Conservation (phyloP, 1,140 invertebrate species). For the Anastrepha ludens region DNA sequence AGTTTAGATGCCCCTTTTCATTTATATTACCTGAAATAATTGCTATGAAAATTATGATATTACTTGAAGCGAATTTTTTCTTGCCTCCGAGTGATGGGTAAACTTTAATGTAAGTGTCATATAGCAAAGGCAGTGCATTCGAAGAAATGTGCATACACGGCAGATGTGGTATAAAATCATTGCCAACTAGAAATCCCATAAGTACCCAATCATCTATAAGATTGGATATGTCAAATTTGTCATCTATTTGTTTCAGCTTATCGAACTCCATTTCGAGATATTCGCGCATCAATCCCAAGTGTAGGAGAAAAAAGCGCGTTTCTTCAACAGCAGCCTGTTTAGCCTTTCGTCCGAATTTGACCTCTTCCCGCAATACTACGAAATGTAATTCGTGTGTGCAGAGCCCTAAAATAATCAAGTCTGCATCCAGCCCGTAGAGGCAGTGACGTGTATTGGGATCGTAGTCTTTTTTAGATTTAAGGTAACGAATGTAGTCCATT, state of each 20-base stretch:
- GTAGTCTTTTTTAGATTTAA: slow-evolving; percentile 87
- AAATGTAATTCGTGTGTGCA: slow-evolving; percentile 97
- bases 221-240: slow-evolving; percentile 88
- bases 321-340: slow-evolving; percentile 85
- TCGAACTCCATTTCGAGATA: slow-evolving; percentile 96
- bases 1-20: slow-evolving; percentile 89
- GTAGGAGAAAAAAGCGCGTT: slow-evolving; percentile 94
- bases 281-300: slow-evolving; percentile 92
- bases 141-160: slow-evolving; percentile 95
- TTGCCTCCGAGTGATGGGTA: slow-evolving; percentile 90
- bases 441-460: slow-evolving; percentile 94
- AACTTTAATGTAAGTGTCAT: slow-evolving; percentile 90
- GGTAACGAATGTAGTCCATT: slow-evolving; percentile 96
- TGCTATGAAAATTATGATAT: not conserved
- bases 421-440: slow-evolving; percentile 96
- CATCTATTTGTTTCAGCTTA: slow-evolving; percentile 79
- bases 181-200: slow-evolving; percentile 97
- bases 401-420: slow-evolving; percentile 95
- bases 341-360: slow-evolving; percentile 81
- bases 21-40: slow-evolving; percentile 88
- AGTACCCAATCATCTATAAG: slow-evolving; percentile 87
- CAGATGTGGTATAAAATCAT: slow-evolving; percentile 97
- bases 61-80: slow-evolving; percentile 51
- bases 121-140: slow-evolving; percentile 90
- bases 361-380: slow-evolving; percentile 92